These are phyloP conservation scores for Coecobrya sp. DNA, from an alignment of 2,888 invertebrate species.

Conservation along the genomic window DNA sequence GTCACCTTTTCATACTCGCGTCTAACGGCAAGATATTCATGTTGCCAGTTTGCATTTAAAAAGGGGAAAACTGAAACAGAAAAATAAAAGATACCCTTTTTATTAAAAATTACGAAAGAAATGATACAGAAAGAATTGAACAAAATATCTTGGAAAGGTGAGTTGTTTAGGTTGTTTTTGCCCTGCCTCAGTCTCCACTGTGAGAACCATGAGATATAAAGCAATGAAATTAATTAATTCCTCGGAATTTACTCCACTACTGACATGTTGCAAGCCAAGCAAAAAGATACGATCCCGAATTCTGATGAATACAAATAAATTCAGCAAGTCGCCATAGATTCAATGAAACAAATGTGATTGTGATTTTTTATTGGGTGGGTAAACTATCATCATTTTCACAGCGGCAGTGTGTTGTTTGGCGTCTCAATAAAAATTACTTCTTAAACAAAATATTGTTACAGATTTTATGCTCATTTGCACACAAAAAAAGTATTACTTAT, in stretches of 20 bases:
- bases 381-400: constrained; percentile 29
- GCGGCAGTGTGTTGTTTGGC: not conserved
- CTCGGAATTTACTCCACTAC: not conserved
- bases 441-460: constrained; percentile 10
- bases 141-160: no score
- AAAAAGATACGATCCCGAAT: not conserved
- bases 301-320: constrained; percentile 26
- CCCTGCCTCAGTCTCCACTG: no score
- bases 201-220: not conserved
- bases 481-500: constrained; percentile 21
- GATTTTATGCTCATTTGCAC: constrained; percentile 28
- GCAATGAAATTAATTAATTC: constrained; percentile 26
- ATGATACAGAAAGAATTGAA: no score
- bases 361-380: constrained; percentile 34
- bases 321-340: constrained; percentile 6
- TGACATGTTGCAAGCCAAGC: constrained; percentile 29
- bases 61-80: no score
- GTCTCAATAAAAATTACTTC: not conserved
- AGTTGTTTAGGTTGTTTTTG: no score
- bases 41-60: no score
- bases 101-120: no score
- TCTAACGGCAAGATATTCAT: no score
- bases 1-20: no score
- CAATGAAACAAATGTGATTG: constrained; percentile 5
- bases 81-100: no score